Base-by-base conservation (phyloP, 1,140 invertebrate genomes). In the Caenorhabditis latens region DNA sequence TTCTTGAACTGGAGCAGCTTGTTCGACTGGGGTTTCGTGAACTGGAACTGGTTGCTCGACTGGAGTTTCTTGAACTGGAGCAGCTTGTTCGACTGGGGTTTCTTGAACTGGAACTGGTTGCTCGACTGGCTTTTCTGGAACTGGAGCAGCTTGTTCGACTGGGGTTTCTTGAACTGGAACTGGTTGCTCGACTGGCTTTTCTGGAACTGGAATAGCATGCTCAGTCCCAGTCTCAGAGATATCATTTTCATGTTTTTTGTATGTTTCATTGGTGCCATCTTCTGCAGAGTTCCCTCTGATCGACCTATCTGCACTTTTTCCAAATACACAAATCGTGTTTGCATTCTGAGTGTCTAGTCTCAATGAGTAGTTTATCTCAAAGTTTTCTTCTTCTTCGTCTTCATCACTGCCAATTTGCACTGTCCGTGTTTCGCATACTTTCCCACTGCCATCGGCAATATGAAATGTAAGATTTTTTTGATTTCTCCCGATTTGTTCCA, bases 351-450 rank as follows among this genome's bases (percentile, higher is more conserved):
- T 40, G 16, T 79, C 71, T 9, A 79, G 6, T 50, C 71, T 13
- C 19, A 79, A 9, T 11, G 71, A 79, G n/a, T 79, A 79, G 46
- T 79, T 79, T 7, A 79, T 21, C 1, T 79, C 46, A n/a, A n/a
- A 79, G 71, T 79, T 79, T 32, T 71, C 65, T 46, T 79, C 71
- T 50, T 79, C 71, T 2, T 79, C 71, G 24, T 63, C 8, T 63
- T 8, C 24, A n/a, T 58, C 57, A 32, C 16, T 24, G 6, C 21
- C 43, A 53, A 79, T 24, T 32, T 21, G 7, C 43, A 79, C 21
- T 32, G 43, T 13, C 53, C 21, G 21, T 24, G 71, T 50, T 79
- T 79, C 71, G 7, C 13, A 24, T 13, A 79, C 46, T 1, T 5
- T 50, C 24, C 71, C 71, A 24, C 11, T 19, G 13, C n/a, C 46